Evolutionary conservation across 2,888 invertebrate genomes (phyloP).

Genomic region (Congeria kusceri): DNA sequence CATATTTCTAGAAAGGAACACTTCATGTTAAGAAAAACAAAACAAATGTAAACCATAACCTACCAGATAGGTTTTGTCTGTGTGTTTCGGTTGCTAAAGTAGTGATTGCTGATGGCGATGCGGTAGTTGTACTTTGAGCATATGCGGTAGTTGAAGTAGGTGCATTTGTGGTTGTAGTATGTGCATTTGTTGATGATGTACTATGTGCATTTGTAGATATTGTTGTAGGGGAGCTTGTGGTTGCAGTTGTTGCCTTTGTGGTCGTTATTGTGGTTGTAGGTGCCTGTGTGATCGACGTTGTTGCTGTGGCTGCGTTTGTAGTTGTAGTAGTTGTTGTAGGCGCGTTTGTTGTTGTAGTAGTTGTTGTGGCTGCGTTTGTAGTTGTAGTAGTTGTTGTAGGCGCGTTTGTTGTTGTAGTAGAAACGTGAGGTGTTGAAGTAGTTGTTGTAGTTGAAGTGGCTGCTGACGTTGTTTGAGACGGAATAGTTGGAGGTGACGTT

Average conservation of each 20-base stretch:
- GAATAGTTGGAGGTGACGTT: not conserved
- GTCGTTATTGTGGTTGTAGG: not conserved
- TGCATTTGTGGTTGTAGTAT: constrained; percentile 2
- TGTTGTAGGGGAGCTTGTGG: not conserved
- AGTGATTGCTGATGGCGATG: constrained; percentile 13
- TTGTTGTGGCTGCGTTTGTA: not conserved
- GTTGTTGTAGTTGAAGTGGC: constrained; percentile 12
- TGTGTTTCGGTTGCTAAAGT: too few species aligned
- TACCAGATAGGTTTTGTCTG: too few species aligned
- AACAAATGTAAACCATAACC: too few species aligned
- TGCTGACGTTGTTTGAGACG: not conserved
- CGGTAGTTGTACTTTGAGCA: not conserved
- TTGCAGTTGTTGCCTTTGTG: constrained; percentile 5
- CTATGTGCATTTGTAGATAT: too few species aligned
- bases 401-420: not conserved
- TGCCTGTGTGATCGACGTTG: constrained; percentile 2
- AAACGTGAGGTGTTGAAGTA: not conserved
- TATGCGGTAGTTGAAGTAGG: not conserved
- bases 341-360: not conserved
- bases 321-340: too few species aligned
- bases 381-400: not conserved
- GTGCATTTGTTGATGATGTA: too few species aligned
- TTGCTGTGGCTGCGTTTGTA: not conserved
- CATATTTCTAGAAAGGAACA: too few species aligned
- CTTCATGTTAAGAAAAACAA: too few species aligned